Evolutionary conservation across 1,140 invertebrate species (phyloP).

Genomic region (Acyrthosiphon pisum): DNA sequence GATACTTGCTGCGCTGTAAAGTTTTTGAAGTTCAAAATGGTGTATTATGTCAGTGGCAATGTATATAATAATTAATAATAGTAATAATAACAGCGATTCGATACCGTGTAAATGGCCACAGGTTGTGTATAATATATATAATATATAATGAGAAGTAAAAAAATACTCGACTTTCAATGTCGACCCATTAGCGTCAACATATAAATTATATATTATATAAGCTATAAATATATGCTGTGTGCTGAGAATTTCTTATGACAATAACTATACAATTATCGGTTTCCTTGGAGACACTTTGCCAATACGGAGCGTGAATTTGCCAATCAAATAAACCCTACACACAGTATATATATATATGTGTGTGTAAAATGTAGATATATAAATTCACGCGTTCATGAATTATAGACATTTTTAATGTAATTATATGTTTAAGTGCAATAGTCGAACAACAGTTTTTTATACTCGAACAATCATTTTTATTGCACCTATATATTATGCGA

Average conservation of each 20-base stretch:
- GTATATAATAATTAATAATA: background rate
- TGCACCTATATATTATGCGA: conserved; percentile 10
- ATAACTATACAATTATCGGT: conserved; percentile 26
- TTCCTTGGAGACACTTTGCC: conserved; percentile 5
- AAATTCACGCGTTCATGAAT: background rate
- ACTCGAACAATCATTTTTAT: background rate
- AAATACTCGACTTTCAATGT: background rate
- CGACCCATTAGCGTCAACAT: background rate
- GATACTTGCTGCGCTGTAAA: background rate
- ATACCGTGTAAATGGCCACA: background rate
- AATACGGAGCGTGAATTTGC: background rate
- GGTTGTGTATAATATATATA: background rate
- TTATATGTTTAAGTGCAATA: background rate
- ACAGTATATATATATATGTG: background rate
- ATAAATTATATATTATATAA: background rate
- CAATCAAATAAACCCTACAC: background rate
- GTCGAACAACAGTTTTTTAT: background rate
- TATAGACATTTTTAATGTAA: background rate
- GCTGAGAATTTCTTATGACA: background rate
- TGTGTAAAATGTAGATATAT: background rate
- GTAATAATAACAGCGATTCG: background rate
- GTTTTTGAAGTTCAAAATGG: background rate
- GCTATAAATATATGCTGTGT: background rate
- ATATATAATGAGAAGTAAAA: background rate
- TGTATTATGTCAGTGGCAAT: background rate